A percentile compares a stretch with the other conserved stretches of the same genome.
Conservation (phyloP, 2,113 vertebrate species). For the Catharus fuscescens region DNA sequence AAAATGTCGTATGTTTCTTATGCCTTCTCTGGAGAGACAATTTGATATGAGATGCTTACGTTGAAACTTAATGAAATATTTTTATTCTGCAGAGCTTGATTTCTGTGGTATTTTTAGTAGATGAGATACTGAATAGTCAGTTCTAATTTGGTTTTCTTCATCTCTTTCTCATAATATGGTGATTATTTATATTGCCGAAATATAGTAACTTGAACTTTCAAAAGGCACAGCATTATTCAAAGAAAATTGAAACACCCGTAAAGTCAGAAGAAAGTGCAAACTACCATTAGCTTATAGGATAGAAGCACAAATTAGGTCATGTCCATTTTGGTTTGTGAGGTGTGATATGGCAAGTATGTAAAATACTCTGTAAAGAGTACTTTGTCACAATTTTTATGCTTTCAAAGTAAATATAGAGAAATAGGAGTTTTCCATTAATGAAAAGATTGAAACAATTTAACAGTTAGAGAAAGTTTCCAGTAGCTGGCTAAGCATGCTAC, state of each 20-base stretch:
- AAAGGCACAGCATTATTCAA: neutral
- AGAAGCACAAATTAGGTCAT: neutral
- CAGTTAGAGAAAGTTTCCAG: neutral
- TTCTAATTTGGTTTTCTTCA: constrained; percentile 1
- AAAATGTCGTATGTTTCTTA: neutral
- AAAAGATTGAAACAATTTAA: neutral
- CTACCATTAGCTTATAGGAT: neutral
- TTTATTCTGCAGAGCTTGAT: constrained; percentile 4
- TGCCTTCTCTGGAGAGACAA: neutral
- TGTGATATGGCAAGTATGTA: neutral
- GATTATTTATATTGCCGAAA: neutral
- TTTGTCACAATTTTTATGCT: neutral
- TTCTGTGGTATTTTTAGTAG: constrained; percentile 28
- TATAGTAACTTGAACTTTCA: neutral
- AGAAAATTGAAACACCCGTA: neutral
- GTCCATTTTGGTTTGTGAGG: neutral
- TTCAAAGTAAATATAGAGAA: neutral
- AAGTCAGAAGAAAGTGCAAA: neutral
- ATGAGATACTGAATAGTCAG: neutral
- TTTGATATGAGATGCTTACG: neutral
- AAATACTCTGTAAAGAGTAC: neutral
- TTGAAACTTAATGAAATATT: neutral
- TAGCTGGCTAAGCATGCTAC: neutral
- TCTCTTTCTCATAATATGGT: neutral
- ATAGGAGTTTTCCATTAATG: neutral